These are phyloP conservation scores for Pardosa pseudoannulata DNA, from an alignment of 2,888 invertebrate species.

Conservation along the genomic window DNA sequence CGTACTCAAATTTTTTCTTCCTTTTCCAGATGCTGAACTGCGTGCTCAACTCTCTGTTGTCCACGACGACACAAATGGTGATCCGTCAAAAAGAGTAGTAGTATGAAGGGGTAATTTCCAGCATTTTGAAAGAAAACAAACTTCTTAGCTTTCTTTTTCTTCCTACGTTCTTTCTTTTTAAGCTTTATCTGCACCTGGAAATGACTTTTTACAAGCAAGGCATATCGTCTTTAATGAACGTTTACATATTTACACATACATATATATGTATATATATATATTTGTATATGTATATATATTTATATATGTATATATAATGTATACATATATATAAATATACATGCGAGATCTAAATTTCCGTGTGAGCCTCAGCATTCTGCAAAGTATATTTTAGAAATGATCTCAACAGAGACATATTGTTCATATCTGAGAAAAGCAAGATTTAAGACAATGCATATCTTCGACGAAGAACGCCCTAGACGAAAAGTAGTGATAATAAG, in stretches of 20 bases:
- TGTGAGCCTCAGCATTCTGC: neutral
- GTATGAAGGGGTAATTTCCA: slow-evolving; percentile 28
- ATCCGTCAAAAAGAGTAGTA: slow-evolving; percentile 35
- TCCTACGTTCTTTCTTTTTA: slow-evolving; percentile 18
- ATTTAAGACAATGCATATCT: neutral
- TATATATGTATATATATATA: neutral
- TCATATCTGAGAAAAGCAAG: neutral
- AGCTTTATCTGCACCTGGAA: slow-evolving; percentile 17
- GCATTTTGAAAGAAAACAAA: slow-evolving; percentile 6
- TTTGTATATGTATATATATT: neutral
- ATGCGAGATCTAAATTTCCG: too few species aligned
- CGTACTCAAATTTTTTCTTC: too few species aligned
- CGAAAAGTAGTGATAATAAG: neutral
- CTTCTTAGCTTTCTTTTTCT: slow-evolving; percentile 20
- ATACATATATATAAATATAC: neutral
- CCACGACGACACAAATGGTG: slow-evolving; percentile 38
- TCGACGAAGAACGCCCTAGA: neutral
- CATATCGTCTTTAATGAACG: neutral
- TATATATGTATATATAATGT: neutral
- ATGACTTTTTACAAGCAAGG: slow-evolving; percentile 18
- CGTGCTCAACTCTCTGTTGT: slow-evolving; percentile 65
- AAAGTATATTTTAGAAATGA: slow-evolving; percentile 7
- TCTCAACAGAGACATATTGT: slow-evolving; percentile 6
- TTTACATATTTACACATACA: neutral
- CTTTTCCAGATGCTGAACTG: slow-evolving; percentile 60